Base-by-base conservation (phyloP, 1,140 invertebrate species). In the Epicauta chinensis region DNA sequence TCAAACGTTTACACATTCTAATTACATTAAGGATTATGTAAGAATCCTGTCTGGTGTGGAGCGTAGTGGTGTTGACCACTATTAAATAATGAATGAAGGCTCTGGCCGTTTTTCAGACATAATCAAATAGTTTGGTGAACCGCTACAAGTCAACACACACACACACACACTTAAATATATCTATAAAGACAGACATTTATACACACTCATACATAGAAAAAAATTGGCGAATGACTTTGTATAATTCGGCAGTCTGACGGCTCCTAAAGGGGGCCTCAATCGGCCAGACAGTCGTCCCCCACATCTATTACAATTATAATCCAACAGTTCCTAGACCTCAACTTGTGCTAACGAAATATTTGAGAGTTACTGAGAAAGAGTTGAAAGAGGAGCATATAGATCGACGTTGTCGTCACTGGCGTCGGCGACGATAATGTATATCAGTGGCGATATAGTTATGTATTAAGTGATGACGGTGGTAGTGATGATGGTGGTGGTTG, bases 271-370 rank as follows among this genome's bases (percentile, higher is more conserved):
- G 60, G 55, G 60, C 60, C 60, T 48, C 60, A 50, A 49, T 57
- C 50, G 17, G 53, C 60, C 49, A 64, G 62, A 64, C 58, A 49
- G 44, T 39, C 45, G 46, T 23, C 47, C 56, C 60, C 62, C 62
- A 53, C 55, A 49, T 56, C 53, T 55, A 58, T 55, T 60, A 61
- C 61, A 63, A 61, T 64, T 59, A 60, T 49, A 61, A 62, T 64
- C 53, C 55, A 54, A 55, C 45, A 55, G 55, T 53, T 56, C 50
- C 56, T 59, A 63, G 56, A 63, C 61, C 58, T 62, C 42, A 41
- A 16, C 36, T 40, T 23, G n/a, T n/a, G 23, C 23, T 23, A 23
- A 23, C 23, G 14, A 36, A 36, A 36, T 16, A 46, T 12, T 36
- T 36, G 23, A 39, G 30, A 48, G 36, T 38, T 48, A 51, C 48